Evolutionary conservation across 2,113 vertebrate species (phyloP), one percentile per base, ranked within the genome.

Genomic region (Corydoras sp.): DNA sequence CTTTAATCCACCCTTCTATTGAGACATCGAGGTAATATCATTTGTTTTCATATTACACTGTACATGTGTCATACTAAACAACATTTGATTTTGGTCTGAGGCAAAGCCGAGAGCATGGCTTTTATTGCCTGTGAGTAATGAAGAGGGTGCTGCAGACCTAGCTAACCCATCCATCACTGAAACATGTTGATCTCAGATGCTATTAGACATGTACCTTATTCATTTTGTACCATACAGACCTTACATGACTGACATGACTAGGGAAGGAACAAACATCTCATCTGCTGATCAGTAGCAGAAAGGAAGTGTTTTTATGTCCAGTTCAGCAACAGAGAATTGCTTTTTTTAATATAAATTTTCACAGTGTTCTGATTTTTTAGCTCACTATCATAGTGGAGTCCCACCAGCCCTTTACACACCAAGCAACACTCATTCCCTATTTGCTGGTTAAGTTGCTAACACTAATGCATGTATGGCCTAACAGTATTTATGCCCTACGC

Each of bases 121-220:
- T 77, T 75, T 68, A 80, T 58, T 74, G 61, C 59, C 29, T 30
- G 15, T 73, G 68, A 80, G 68, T 72, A 77, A 77, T 69, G 76
- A 66, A 61, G 58, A 66, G 65, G 4, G 66, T 58, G 72, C 71
- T 72, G 69, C 54, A 15, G 24, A 53, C 29, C 61, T 56, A 64
- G 66, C 68, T 53, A 30, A 58, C 43, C 61, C 76, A 75, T 77
- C 72, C 65, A 70, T 80, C 73, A 73, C 76, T 8, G 15, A 31
- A 61, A 35, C 56, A 54, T 24, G 24, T 59, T 56, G 13, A 29
- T 59, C 73, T 62, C 30, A 4, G 58, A 66, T 35, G 54, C 70
- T 49, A 70, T 64, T 66, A 62, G 56, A 69, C 62, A 58, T 70
- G 70, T 62, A 71, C 58, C 12, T 11, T 65, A 71, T 76, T 76